Evolutionary conservation across 2,888 invertebrate genomes (phyloP), one percentile per base, ranked within the genome.

Genomic region (Crematogaster levior): DNA sequence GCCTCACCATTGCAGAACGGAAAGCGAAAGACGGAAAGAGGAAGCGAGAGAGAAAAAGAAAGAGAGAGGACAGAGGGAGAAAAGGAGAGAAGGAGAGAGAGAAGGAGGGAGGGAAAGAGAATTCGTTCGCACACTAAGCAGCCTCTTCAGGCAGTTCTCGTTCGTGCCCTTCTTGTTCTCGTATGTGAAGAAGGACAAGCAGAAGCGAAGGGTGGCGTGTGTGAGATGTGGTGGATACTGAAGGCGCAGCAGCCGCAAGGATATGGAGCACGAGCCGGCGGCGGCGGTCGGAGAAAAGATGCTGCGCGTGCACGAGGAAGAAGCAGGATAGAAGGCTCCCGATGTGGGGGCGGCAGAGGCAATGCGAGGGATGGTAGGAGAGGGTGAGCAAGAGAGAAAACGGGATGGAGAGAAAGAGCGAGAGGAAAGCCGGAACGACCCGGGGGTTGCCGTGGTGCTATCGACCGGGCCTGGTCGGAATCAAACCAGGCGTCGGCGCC

Each of bases 381-480:
- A n/a, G 66, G 58, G 51, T 24, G 74, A 81, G 21, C 27, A 56
- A 72, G 27, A 27, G 51, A 53, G 40, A 73, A 10, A 60, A 70
- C 4, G 34, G 10, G 9, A 58, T 18, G 40, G 73, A 48, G 34
- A 70, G 68, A 53, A 66, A 30, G 46, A 37, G 75, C 3, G 58
- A 66, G 80, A 85, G 82, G 82, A 75, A 88, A 89, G 89, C 87
- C 87, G 87, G 90, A 91, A 91, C 91, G 91, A 92, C 91, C 91
- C 88, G 90, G 91, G 90, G 92, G 92, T 92, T 92, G 92, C 92
- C 91, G 92, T 91, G 92, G 91, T 91, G 92, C 90, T 92, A 92
- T 92, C 92, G 92, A 92, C 92, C 92, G 89, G 86, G 88, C 86
- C 88, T 87, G 87, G 89, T 90, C 86, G 90, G 90, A 90, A 90